phyloP scores from a whole-genome alignment of 2,113 vertebrate genomes.

The Pungitius pungitius region DNA sequence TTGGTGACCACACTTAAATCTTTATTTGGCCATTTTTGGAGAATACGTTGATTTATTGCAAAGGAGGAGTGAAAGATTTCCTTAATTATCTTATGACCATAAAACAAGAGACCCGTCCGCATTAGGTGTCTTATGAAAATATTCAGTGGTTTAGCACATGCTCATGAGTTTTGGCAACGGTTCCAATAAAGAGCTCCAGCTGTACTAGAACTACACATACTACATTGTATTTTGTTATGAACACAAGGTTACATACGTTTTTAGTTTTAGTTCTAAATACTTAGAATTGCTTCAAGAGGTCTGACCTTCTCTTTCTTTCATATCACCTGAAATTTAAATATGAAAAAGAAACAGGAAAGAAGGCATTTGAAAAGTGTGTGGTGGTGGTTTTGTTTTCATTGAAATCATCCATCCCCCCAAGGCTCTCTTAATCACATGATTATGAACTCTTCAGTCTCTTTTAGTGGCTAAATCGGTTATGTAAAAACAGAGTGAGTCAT shows the following conservation, averaged over 20 bases:
- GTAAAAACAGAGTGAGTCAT: not conserved
- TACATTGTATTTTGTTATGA: not conserved
- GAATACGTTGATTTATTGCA: not conserved
- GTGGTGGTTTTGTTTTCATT: not conserved
- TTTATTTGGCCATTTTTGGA: not conserved
- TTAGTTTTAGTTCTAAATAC: no score
- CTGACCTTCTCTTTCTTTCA: no score
- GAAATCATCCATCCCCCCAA: constrained; percentile 15
- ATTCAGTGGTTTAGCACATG: no score
- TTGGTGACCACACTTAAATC: not conserved
- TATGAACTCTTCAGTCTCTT: constrained; percentile 40
- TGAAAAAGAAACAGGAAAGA: not conserved
- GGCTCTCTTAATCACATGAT: constrained; percentile 41
- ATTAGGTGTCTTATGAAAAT: no score
- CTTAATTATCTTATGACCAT: not conserved
- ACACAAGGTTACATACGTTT: not conserved
- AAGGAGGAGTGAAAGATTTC: not conserved
- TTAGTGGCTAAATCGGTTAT: constrained; percentile 41
- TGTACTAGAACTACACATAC: not conserved
- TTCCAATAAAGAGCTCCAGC: no score
- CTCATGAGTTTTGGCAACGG: no score
- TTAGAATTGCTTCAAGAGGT: not conserved
- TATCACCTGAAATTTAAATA: not conserved
- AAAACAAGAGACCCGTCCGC: not conserved
- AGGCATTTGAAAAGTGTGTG: not conserved